Evolutionary conservation across 64 coral and sea anemone genomes (phyloP).

Genomic region (Catalaphyllia jardinei): DNA sequence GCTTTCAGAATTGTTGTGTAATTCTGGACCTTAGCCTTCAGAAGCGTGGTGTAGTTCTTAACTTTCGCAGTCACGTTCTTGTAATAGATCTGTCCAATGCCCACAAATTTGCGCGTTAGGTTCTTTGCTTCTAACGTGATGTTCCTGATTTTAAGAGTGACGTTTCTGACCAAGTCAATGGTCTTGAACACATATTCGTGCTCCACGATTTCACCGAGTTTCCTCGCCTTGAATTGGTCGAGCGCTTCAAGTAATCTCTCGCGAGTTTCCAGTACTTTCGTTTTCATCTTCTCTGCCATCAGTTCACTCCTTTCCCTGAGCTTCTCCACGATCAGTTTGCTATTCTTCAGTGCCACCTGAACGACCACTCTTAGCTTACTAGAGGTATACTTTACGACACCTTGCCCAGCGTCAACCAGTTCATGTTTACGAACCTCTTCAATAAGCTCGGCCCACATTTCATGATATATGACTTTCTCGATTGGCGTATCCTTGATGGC

Average conservation of each 20-base stretch:
- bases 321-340: constrained; percentile 29
- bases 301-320: constrained; percentile 34
- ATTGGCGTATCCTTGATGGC: constrained; percentile 68
- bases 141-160: constrained; percentile 44
- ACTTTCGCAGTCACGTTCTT: constrained; percentile 69
- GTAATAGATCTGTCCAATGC: constrained; percentile 70
- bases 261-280: constrained; percentile 54
- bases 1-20: background rate
- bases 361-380: background rate
- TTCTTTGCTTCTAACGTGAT: constrained; percentile 67
- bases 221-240: constrained; percentile 70
- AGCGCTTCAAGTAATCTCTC: constrained; percentile 41
- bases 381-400: constrained; percentile 41
- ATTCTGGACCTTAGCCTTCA: constrained; percentile 19
- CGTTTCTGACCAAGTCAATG: constrained; percentile 70
- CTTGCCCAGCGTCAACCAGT: constrained; percentile 28
- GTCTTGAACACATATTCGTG: constrained; percentile 82
- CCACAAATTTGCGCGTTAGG: constrained; percentile 69
- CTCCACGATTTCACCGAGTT: constrained; percentile 82
- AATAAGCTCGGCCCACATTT: constrained; percentile 59
- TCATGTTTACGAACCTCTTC: constrained; percentile 73
- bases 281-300: constrained; percentile 61
- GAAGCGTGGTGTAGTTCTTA: constrained; percentile 64
- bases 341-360: background rate
- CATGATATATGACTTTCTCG: constrained; percentile 58